Base-by-base conservation (phyloP, 2,888 invertebrate genomes). In the Drosophila helvetica region DNA sequence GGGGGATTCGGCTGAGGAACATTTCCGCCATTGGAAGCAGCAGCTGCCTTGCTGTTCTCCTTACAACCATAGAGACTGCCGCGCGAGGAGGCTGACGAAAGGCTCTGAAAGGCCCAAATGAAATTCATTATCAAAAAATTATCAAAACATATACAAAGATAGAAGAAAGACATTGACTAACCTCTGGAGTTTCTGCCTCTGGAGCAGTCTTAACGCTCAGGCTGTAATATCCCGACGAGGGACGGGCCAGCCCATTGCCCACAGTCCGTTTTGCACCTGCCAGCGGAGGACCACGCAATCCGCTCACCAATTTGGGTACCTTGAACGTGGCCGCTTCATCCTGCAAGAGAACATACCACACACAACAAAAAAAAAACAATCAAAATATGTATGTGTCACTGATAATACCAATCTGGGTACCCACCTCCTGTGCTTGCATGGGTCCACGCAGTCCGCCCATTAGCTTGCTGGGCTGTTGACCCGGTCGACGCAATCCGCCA, bases 221-320 rank as follows among this genome's bases (percentile, higher is more conserved):
- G 75, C 91, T 91, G 68, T 91, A 92, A 72, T 89, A 92, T 19
- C 91, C 92, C 17, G 92, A 92, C 6, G 92, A 92, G 12, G 92
- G 92, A 30, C 92, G 89, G 12, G 90, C 79, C 17, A 91, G 81
- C 15, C 90, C 90, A 81, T 80, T 83, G n/a, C 73, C 73, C 10
- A 65, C 64, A n/a, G 86, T 84, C 56, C 90, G 86, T 69, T 91
- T 90, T 27, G 77, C 64, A 54, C 63, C 66, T 10, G 58, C 70
- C 61, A 78, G 66, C 50, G 73, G 74, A 46, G 90, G 90, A 27
- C 80, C 88, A 63, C 90, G 89, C 76, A 91, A 77, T 27, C 90
- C 89, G 66, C 90, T 90, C 19, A 89, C 82, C 78, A 89, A 75
- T 69, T 87, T 89, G 50, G 91, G 91, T 54, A 91, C 84, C 76